These are phyloP conservation scores for Eriocheir sinensis DNA, from an alignment of 1,140 invertebrate genomes.

Conservation along the genomic window DNA sequence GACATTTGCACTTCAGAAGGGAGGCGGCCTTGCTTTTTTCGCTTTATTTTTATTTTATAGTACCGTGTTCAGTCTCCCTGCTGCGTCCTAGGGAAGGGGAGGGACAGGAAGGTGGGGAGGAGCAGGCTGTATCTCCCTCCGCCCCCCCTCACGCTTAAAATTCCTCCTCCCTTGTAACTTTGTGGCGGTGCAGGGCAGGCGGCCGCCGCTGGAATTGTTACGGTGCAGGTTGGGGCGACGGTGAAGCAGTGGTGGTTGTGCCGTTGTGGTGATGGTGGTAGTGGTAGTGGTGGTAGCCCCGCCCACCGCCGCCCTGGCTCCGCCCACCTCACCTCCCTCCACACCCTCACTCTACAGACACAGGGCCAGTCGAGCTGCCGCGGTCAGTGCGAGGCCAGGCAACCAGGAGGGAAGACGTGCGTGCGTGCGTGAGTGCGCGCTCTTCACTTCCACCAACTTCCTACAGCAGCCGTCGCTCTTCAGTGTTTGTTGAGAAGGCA, in stretches of 20 bases:
- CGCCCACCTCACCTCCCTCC: background rate
- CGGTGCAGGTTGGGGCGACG: background rate
- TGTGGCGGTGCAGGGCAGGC: background rate
- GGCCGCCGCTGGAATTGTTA: slow-evolving; percentile 1
- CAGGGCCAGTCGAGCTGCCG: background rate
- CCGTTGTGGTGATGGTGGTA: background rate
- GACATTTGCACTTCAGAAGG: slow-evolving; percentile 13
- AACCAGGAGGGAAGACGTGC: background rate
- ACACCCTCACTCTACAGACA: background rate
- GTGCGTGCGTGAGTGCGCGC: slow-evolving; percentile 17
- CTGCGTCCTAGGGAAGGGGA: background rate
- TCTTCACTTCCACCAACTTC: background rate
- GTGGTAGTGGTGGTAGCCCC: background rate
- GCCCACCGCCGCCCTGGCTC: background rate
- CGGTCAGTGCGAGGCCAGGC: background rate
- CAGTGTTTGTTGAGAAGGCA: background rate
- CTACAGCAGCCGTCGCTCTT: background rate
- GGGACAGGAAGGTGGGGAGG: background rate
- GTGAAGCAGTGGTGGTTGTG: background rate
- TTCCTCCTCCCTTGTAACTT: slow-evolving; percentile 12
- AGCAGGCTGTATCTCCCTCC: background rate
- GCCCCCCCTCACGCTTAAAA: background rate
- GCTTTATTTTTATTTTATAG: background rate
- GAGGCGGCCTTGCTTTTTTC: background rate
- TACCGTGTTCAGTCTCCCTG: background rate